Base-by-base conservation (phyloP, 2,797 vertebrate genomes). In the Anableps anableps region DNA sequence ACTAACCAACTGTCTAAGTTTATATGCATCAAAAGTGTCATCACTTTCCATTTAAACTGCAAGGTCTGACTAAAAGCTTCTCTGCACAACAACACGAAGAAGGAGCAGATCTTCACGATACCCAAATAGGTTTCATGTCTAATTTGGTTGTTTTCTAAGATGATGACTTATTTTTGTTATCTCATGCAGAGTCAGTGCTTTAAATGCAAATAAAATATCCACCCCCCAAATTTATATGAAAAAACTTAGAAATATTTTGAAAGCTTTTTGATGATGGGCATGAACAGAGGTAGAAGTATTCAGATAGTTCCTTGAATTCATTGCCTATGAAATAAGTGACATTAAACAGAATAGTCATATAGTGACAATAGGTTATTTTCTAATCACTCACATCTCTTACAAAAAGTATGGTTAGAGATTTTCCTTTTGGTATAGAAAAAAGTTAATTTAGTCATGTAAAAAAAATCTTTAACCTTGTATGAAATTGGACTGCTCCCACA, bases 21-120 rank as follows among this genome's bases (percentile, higher is more conserved):
- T 62, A 70, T 85, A 73, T 70, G 19, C 48, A 60, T 74, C 83
- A 89, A 23, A 75, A 86, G 79, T 19, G 55, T 84, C 75, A 74
- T 66, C 70, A 79, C 34, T 93, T 91, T 93, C 91, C 88, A 1
- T 70, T 26, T 64, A 74, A 86, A 80, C 82, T 45, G 68, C 58
- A 53, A 86, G 9, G 72, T 41, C 34, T 77, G 83, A 88, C 70
- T 1, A 64, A 72, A 45, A 73, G 43, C 36, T 31, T 45, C 41
- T 8, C 53, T 53, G 48, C 47, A 41, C 41, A 74, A 53, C 58
- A 79, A 68, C 74, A 47, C 8, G 45, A 66, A 62, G 19, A 66
- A 76, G 6, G 58, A 51, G 29, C 26, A 80, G 51, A 77, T 73
- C 0, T 2, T 31, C 45, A 26, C 38, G 26, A 55, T 7, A 72